Conservation (phyloP, 2,113 vertebrate genomes). For the Mustelus asterias region DNA sequence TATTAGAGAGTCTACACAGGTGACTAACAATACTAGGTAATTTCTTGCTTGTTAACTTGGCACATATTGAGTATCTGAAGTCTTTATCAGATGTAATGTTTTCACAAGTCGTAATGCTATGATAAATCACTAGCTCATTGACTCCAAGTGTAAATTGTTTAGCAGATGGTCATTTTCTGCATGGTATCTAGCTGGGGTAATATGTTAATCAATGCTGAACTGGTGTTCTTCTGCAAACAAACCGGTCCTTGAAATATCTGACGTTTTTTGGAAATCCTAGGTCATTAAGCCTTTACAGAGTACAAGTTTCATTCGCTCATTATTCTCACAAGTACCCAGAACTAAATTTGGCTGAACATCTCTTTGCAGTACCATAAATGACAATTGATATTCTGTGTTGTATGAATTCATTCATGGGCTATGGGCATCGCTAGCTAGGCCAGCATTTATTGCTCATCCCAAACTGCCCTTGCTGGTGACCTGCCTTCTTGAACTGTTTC, state of each 20-base stretch:
- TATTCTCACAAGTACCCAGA: neutral
- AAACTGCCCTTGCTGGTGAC: no score
- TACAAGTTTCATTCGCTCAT: neutral
- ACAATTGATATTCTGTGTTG: neutral
- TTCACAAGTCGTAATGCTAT: neutral
- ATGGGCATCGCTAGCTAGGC: no score
- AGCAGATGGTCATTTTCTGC: neutral
- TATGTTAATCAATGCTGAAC: neutral
- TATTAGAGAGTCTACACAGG: neutral
- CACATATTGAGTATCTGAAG: neutral
- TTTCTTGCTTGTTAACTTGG: neutral
- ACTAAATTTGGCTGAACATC: neutral
- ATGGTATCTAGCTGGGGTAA: neutral
- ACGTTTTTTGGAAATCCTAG: neutral
- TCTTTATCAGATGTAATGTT: neutral
- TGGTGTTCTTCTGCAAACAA: neutral
- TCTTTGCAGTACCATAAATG: neutral
- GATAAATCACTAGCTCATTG: neutral
- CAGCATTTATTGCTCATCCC: no score
- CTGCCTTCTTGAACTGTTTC: no score
- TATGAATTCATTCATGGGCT: no score
- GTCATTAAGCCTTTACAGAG: neutral
- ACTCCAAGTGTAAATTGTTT: neutral
- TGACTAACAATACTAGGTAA: neutral
- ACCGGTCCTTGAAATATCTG: neutral